Conservation (phyloP, 2,113 vertebrate genomes). For the Nicator chloris region DNA sequence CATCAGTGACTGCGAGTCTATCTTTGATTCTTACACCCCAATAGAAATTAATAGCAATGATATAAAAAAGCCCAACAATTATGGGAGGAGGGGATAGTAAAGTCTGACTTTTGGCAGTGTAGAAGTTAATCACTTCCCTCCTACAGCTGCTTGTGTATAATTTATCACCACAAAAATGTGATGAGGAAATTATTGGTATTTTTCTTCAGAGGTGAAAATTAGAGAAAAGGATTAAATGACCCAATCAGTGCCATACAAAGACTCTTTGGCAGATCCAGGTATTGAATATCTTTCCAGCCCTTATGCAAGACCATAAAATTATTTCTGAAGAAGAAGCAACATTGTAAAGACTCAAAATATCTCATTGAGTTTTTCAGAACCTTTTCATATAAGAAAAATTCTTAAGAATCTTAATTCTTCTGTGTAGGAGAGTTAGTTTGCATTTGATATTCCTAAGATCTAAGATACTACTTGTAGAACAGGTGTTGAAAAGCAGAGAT, state of each 20-base stretch:
- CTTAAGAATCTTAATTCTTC: background rate
- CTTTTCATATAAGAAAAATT: background rate
- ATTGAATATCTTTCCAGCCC: background rate
- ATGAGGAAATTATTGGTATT: background rate
- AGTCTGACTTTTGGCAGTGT: background rate
- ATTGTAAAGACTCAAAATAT: background rate
- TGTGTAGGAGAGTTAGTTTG: background rate
- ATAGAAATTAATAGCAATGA: background rate
- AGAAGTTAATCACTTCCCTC: background rate
- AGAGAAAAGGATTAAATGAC: accelerated
- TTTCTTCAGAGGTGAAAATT: background rate
- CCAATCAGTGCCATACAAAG: background rate
- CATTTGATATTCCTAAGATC: background rate
- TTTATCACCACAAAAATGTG: background rate
- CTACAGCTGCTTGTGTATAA: background rate
- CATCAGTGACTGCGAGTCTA: background rate
- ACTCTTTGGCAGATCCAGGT: background rate
- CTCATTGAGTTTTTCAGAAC: background rate
- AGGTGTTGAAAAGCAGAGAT: background rate
- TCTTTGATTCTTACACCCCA: background rate
- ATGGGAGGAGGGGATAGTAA: background rate
- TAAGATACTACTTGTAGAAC: background rate
- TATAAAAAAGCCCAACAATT: background rate
- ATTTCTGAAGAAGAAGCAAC: background rate
- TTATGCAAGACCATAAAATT: background rate